phyloP scores from a whole-genome alignment of 2,797 vertebrate genomes.

The Amblyraja radiata region DNA sequence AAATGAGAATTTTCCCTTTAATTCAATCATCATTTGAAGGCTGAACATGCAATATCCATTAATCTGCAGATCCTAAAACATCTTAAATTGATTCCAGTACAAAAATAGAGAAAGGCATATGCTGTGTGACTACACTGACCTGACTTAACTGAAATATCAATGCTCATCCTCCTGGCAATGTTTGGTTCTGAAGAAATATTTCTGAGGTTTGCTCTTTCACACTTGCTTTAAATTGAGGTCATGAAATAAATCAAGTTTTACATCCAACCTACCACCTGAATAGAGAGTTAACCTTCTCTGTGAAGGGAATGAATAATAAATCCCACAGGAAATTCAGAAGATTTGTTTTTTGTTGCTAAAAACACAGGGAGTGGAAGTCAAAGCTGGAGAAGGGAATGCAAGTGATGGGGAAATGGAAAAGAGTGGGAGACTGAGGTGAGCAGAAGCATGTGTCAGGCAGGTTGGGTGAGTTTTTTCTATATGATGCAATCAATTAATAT shows the following conservation, averaged over 20 bases:
- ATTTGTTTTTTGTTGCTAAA: neutral
- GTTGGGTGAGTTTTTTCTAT: neutral
- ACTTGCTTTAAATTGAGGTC: neutral
- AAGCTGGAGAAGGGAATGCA: neutral
- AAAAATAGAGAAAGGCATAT: conserved; percentile 67
- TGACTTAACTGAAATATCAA: conserved; percentile 61
- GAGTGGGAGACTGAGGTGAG: neutral
- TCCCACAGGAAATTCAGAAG: neutral
- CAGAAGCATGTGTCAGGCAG: neutral
- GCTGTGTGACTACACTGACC: conserved; percentile 69
- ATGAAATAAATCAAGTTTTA: neutral
- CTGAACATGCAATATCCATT: conserved; percentile 71
- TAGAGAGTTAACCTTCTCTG: neutral
- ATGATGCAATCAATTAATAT: neutral
- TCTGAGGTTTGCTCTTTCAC: neutral
- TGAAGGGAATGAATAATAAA: neutral
- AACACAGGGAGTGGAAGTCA: neutral
- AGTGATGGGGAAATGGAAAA: neutral
- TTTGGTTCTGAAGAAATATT: neutral
- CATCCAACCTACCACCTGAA: neutral
- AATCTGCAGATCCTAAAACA: conserved; percentile 67
- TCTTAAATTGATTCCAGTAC: conserved; percentile 65
- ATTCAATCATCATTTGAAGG: conserved; percentile 67
- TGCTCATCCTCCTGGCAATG: conserved; percentile 48
- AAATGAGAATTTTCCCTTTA: conserved; percentile 64